Evolutionary conservation across 2,113 vertebrate genomes (phyloP), one percentile per base, ranked within the genome.

Genomic region (Syrmaticus mikado): DNA sequence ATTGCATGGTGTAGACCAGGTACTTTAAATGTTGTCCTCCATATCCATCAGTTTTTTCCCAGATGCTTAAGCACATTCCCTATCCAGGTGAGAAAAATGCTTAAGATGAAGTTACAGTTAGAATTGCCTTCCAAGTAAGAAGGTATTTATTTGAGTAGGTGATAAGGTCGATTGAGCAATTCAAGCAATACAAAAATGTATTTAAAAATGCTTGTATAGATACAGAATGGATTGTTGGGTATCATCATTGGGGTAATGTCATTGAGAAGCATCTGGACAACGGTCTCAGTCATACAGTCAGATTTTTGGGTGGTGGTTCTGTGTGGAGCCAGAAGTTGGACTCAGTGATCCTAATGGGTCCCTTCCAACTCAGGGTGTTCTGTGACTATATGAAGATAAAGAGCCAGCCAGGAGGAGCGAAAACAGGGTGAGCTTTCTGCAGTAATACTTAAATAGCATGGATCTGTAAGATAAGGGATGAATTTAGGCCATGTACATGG

Each of bases 51-150:
- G 36, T 73, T 89, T 85, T 85, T 62, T 34, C 32, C 27, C 13
- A 19, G 46, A 40, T 40, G 30, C 1, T 62, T 66, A 65, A 43
- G 28, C 15, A 61, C 0, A 0, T 20, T 36, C 1, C 0, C 86
- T 62, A 34, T 34, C 14, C 38, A 30, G 19, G 48, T 58, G 50
- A 50, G 55, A 76, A 64, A 36, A 90, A 14, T 21, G 83, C 16
- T 72, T 78, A 28, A 71, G 74, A 76, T 60, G 19, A 61, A 32
- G 46, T 24, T 40, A 27, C 18, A 61, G 0, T 55, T 60, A 48
- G 28, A 79, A 65, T 7, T 88, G n/a, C 27, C 30, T 80, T 16
- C 11, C 15, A 58, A 52, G 9, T 50, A 50, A 0, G 0, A 71
- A 74, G n/a, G 7, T 12, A 1, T 17, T 45, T 61, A 64, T 85